phyloP scores from a whole-genome alignment of 2,797 vertebrate species.

The Lindbergichthys nudifrons region DNA sequence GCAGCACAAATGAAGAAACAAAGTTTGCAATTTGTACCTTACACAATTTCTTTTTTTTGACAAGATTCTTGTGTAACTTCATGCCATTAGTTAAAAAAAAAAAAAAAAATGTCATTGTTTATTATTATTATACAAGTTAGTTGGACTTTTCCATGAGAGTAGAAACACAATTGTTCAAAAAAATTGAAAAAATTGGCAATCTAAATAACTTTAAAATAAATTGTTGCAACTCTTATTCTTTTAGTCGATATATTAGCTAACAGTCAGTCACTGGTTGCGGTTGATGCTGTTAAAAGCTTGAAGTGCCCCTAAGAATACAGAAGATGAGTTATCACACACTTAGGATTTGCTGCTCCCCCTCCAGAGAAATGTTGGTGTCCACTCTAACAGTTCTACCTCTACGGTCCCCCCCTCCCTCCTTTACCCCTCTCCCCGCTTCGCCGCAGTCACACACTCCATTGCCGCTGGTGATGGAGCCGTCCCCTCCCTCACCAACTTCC shows the following conservation, averaged over 20 bases:
- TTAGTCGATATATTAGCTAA: background rate
- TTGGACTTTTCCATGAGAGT: too few relatives aligned
- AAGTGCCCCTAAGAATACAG: background rate
- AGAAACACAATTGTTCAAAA: too few relatives aligned
- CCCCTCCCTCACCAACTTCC: constrained; percentile 80
- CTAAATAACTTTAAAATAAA: too few relatives aligned
- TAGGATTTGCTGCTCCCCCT: background rate
- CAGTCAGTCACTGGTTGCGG: background rate
- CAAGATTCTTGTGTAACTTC: too few relatives aligned
- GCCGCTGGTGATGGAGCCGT: constrained; percentile 64
- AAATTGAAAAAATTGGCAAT: too few relatives aligned
- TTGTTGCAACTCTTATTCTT: background rate
- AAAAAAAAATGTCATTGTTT: too few relatives aligned
- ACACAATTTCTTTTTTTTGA: too few relatives aligned
- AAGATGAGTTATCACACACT: background rate
- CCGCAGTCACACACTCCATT: constrained; percentile 67
- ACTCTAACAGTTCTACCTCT: constrained; percentile 66
- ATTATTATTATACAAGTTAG: too few relatives aligned
- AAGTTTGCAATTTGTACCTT: too few relatives aligned
- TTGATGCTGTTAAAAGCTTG: background rate
- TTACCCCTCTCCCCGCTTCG: constrained; percentile 51
- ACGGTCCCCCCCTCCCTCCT: constrained; percentile 61
- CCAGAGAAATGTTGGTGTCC: constrained; percentile 26
- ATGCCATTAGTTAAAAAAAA: too few relatives aligned
- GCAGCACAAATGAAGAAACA: too few relatives aligned